Conservation (phyloP, 2,113 vertebrate species). For the Chionomys nivalis region DNA sequence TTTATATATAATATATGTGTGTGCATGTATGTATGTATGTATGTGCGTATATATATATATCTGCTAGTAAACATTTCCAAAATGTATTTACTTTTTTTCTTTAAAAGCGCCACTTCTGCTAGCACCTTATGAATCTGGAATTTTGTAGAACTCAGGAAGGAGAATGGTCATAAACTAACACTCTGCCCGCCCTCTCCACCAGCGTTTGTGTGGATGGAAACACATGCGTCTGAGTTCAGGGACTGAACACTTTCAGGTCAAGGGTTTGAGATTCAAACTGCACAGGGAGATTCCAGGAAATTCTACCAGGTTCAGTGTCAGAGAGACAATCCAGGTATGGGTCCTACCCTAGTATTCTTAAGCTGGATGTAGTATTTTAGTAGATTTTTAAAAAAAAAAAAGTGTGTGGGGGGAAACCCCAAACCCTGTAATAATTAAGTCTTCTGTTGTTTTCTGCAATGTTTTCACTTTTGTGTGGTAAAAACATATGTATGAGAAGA, state of each 20-base stretch:
- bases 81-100: neutral
- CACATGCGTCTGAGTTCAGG: neutral
- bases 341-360: neutral
- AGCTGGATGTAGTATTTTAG: neutral
- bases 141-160: neutral
- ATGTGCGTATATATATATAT: neutral
- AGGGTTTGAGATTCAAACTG: neutral
- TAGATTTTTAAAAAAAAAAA: neutral
- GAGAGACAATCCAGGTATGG: neutral
- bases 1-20: too few species aligned
- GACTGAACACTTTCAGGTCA: constrained; percentile 2
- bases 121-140: neutral
- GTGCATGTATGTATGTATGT: too few species aligned
- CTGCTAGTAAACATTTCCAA: neutral
- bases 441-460: neutral
- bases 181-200: neutral
- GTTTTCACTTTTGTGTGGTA: neutral
- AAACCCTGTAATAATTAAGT: neutral
- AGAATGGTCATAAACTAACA: neutral
- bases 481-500: neutral
- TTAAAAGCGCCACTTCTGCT: neutral
- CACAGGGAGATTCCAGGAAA: neutral
- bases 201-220: constrained; percentile 15
- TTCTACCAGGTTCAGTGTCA: constrained; percentile 3
- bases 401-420: too few species aligned